A percentile compares a stretch with the other conserved stretches of the same genome.
Evolutionary conservation across 2,113 vertebrate genomes (phyloP).

Genomic region (Syngnathus floridae): DNA sequence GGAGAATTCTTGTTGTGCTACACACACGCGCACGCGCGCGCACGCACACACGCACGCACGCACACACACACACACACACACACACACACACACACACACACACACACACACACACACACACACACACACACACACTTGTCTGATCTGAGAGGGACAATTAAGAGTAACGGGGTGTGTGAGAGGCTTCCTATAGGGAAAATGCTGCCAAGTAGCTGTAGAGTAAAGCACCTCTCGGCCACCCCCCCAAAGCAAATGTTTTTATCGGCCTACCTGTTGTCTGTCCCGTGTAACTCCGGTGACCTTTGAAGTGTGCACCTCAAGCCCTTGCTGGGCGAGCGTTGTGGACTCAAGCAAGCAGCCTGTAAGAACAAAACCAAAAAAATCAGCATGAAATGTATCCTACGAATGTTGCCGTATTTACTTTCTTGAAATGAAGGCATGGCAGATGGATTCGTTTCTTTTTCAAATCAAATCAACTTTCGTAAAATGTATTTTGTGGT

Average conservation of each 20-base stretch:
- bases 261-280: constrained; percentile 47
- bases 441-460: too few species aligned
- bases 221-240: constrained; percentile 13
- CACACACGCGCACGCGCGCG: neutral
- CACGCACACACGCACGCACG: neutral
- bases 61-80: constrained; percentile 18
- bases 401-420: too few species aligned
- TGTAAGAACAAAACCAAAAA: too few species aligned
- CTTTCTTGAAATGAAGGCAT: too few species aligned
- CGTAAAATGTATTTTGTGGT: too few species aligned
- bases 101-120: neutral
- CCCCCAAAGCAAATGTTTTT: neutral
- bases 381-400: too few species aligned
- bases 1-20: neutral
- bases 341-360: neutral
- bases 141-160: constrained; percentile 31
- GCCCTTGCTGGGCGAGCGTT: neutral
- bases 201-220: constrained; percentile 25
- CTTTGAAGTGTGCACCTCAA: constrained; percentile 36
- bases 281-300: constrained; percentile 41
- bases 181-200: constrained; percentile 29
- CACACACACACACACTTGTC: neutral
- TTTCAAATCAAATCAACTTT: too few species aligned
- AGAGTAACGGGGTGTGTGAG: constrained; percentile 51
- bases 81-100: constrained; percentile 2